Evolutionary conservation across 2,888 invertebrate genomes (phyloP).

Genomic region (Seira musarum): DNA sequence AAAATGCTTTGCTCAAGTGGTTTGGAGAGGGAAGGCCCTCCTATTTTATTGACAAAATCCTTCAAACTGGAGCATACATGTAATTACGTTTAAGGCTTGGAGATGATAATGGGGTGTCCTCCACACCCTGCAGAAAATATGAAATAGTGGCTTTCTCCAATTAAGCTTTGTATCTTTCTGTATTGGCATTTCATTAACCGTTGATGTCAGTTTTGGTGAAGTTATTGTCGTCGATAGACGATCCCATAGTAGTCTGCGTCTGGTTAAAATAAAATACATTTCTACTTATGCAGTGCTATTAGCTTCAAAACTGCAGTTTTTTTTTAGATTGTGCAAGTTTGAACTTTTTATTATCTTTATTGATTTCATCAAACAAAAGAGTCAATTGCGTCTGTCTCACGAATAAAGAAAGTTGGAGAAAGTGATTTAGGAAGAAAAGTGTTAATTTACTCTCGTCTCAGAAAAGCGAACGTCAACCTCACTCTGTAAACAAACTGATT

Average conservation of each 20-base stretch:
- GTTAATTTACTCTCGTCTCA: background rate
- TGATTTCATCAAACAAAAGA: slow-evolving; percentile 3
- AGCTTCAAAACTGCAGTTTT: background rate
- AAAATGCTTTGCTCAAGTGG: background rate
- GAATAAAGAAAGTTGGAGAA: slow-evolving; percentile 7
- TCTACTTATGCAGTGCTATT: no score
- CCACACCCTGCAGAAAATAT: background rate
- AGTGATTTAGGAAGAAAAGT: background rate
- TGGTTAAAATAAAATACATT: no score
- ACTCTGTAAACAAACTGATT: slow-evolving; percentile 32
- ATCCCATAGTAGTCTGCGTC: no score
- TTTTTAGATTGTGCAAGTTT: background rate
- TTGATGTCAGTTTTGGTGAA: no score
- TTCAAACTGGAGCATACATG: slow-evolving; percentile 1
- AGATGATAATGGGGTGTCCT: background rate
- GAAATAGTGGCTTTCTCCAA: background rate
- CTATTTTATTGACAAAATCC: slow-evolving; percentile 19
- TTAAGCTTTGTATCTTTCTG: background rate
- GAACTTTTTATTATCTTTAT: background rate
- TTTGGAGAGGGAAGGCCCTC: background rate
- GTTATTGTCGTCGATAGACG: no score
- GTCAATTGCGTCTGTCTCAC: background rate
- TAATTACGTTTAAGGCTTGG: background rate
- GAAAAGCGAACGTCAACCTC: background rate
- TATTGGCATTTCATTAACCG: no score